Base-by-base conservation (phyloP, 1,140 invertebrate species). In the Zaprionus africanus region DNA sequence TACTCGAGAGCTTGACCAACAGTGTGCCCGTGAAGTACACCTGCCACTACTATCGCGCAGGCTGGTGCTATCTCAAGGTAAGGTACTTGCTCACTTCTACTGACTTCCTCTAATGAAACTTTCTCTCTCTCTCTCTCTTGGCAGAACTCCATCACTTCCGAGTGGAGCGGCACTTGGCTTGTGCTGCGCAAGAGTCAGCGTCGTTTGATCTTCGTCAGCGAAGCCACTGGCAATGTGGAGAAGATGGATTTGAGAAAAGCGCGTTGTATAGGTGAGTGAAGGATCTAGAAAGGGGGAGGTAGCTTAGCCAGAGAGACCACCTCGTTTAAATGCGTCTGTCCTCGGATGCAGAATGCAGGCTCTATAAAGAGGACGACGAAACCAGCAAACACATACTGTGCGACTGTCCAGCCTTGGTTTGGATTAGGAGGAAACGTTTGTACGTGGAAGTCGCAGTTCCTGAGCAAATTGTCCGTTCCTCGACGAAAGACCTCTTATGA, bases 231-330 rank as follows among this genome's bases (percentile, higher is more conserved):
- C 13, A 93, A 93, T 43, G 92, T 96, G 1, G 94, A 95, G 81
- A 94, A 94, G 38, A 93, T 96, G 62, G 97, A 98, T 93, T 93
- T 98, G 22, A 93, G 97, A 49, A 98, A 98, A 94, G 97, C 96
- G 7, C 94, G 95, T 85, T 97, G 94, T 87, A 96, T 97, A 73
- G 95, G 96, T 96, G 49, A 65, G 38, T 51, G 1, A 0, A 2
- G 7, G 28, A 31, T 7, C 28, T 31, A 31, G 28, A 31, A 31
- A 31, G 28, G 1, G 6, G 24, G 5, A 28, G 26, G 26, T 28
- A 28, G 26, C 6, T 28, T 5, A 0, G 1, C 5, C 26, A 7
- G 6, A 28, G 0, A 28, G 26, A n/a, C n/a, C n/a, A n/a, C n/a
- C n/a, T n/a, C n/a, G n/a, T n/a, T n/a, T n/a, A n/a, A n/a, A n/a